These are phyloP conservation scores for Kryptolebias ocellatus DNA, from an alignment of 2,797 vertebrate species.

Conservation along the genomic window DNA sequence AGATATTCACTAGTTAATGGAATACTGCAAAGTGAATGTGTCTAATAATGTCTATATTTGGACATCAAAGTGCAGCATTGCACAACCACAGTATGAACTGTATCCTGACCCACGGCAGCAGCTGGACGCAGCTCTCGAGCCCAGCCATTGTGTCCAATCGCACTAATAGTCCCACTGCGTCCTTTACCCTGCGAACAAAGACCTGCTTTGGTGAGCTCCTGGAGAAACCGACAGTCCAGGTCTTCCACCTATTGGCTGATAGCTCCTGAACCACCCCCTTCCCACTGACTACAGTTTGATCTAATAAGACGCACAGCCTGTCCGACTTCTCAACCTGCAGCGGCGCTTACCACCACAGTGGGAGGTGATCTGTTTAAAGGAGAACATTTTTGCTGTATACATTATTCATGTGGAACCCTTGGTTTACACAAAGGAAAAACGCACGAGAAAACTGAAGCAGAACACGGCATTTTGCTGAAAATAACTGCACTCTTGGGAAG, in stretches of 20 bases:
- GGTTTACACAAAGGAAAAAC: slow-evolving; percentile 36
- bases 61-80: slow-evolving; percentile 16
- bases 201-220: slow-evolving; percentile 46
- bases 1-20: slow-evolving; percentile 1
- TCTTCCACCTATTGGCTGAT: slow-evolving; percentile 19
- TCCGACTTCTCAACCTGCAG: slow-evolving; percentile 17
- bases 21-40: no score
- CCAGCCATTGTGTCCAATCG: slow-evolving; percentile 45
- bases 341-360: slow-evolving; percentile 15
- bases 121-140: slow-evolving; percentile 40
- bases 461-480: slow-evolving; percentile 58
- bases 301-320: slow-evolving; percentile 7
- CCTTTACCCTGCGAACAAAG: slow-evolving; percentile 62
- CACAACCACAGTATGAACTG: slow-evolving; percentile 35
- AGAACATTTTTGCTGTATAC: slow-evolving; percentile 11
- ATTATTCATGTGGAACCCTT: slow-evolving; percentile 29
- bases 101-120: slow-evolving; percentile 40
- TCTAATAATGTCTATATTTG: slow-evolving; percentile 6
- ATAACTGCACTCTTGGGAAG: slow-evolving; percentile 69
- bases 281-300: slow-evolving; percentile 10
- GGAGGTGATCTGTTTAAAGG: slow-evolving; percentile 17
- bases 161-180: slow-evolving; percentile 58
- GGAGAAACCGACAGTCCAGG: neutral
- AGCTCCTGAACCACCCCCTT: neutral
- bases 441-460: slow-evolving; percentile 59